Base-by-base conservation (phyloP, 2,113 vertebrate genomes). In the Siphamia tubifer region DNA sequence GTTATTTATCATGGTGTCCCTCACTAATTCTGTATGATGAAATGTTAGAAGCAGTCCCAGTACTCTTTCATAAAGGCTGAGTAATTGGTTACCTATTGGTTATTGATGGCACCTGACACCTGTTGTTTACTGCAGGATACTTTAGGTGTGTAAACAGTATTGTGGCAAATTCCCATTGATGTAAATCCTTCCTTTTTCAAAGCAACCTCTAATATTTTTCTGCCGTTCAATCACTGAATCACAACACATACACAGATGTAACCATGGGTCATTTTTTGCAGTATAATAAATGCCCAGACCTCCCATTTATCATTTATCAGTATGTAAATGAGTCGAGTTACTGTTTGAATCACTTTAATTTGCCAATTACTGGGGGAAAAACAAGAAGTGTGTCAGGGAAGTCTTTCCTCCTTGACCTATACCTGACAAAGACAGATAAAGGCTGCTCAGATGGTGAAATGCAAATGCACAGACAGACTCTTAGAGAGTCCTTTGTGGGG, bases 21-120 rank as follows among this genome's bases (percentile, higher is more conserved):
- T n/a, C n/a, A n/a, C n/a, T n/a, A n/a, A n/a, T n/a, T n/a, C n/a
- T n/a, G n/a, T n/a, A n/a, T n/a, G n/a, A n/a, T n/a, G n/a, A n/a
- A n/a, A n/a, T 48, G 49, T 32, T 19, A 39, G 38, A 12, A 63
- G 56, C 52, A 39, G 67, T 63, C 64, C 30, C 5, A 1, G 15
- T 31, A 3, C 9, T 12, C 34, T 51, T 52, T 36, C 62, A n/a
- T 44, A 8, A 30, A 35, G 21, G 23, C 34, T 56, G 68, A 57
- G 32, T 56, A 67, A 12, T 75, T 62, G 64, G 10, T 71, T 36
- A 39, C 66, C 8, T 47, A 7, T 74, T 5, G 32, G 55, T 71
- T 58, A 75, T 75, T 75, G 38, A 79, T 75, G 66, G 35, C 28
- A 2, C 2, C 40, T 24, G 44, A 32, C 40, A n/a, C 51, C 24